Percentiles rank a stretch among this genome's conserved stretches.
Conservation (phyloP, 2,797 vertebrate genomes). For the Garrulus glandarius region DNA sequence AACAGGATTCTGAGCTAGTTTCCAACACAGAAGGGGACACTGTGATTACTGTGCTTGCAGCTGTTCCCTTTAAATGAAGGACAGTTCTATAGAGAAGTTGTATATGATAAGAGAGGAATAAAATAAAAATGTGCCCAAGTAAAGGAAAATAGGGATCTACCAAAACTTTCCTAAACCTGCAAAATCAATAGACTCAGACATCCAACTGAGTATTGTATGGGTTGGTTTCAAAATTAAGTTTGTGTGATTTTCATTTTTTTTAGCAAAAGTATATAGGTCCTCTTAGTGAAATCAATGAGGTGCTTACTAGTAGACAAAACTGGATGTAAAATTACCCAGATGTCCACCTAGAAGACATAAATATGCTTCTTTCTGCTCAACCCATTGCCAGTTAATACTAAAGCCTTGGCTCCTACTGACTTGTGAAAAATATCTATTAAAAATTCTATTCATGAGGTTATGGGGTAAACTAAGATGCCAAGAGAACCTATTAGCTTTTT, state of each 20-base stretch:
- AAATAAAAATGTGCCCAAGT: background rate
- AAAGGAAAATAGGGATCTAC: background rate
- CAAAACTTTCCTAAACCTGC: background rate
- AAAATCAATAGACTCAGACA: background rate
- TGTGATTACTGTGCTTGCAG: background rate
- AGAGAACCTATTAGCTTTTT: background rate
- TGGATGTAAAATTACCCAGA: background rate
- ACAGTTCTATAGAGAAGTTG: background rate
- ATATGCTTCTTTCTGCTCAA: background rate
- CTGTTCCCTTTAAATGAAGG: conserved; percentile 15
- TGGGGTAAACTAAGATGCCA: background rate
- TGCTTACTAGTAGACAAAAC: background rate
- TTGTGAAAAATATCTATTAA: background rate
- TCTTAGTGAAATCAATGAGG: background rate
- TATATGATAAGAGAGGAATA: background rate
- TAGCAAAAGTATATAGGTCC: background rate
- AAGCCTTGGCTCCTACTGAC: background rate
- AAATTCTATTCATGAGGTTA: background rate
- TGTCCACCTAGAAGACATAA: background rate
- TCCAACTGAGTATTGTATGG: background rate
- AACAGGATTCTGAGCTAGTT: background rate
- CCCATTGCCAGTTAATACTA: background rate
- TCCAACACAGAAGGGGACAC: background rate
- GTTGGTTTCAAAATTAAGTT: background rate
- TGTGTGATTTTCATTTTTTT: background rate